Evolutionary conservation across 2,888 invertebrate genomes (phyloP).

Genomic region (Rotaria sp.): DNA sequence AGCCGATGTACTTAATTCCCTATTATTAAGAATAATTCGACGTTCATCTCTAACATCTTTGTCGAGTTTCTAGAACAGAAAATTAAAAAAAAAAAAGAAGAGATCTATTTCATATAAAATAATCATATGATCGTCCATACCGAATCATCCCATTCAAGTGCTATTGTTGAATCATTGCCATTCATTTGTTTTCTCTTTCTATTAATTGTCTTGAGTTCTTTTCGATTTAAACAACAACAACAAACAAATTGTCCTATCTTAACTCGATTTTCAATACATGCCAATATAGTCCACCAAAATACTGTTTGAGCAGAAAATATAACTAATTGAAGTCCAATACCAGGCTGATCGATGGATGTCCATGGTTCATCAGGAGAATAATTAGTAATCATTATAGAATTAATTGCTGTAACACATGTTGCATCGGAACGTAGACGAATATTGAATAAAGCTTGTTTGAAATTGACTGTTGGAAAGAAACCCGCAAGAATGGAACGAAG

Average conservation of each 20-base stretch:
- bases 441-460: conserved; percentile 33
- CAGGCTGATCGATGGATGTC: background rate
- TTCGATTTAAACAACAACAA: no score
- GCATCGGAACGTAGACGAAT: conserved; percentile 13
- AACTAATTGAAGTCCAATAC: background rate
- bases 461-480: conserved; percentile 35
- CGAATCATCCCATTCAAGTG: background rate
- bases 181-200: no score
- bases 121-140: no score
- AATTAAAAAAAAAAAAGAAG: no score
- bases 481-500: background rate
- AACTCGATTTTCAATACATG: background rate
- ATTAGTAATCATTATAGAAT: conserved; percentile 20
- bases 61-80: conserved; percentile 4
- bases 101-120: no score
- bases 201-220: no score
- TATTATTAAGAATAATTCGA: background rate
- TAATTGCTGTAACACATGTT: conserved; percentile 26
- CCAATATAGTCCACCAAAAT: background rate
- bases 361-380: background rate
- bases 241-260: no score
- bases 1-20: background rate
- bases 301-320: background rate
- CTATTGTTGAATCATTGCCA: no score
- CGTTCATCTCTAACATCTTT: conserved; percentile 33